These are phyloP conservation scores for Aphrophora alni DNA, from an alignment of 2,888 invertebrate genomes.

Conservation along the genomic window DNA sequence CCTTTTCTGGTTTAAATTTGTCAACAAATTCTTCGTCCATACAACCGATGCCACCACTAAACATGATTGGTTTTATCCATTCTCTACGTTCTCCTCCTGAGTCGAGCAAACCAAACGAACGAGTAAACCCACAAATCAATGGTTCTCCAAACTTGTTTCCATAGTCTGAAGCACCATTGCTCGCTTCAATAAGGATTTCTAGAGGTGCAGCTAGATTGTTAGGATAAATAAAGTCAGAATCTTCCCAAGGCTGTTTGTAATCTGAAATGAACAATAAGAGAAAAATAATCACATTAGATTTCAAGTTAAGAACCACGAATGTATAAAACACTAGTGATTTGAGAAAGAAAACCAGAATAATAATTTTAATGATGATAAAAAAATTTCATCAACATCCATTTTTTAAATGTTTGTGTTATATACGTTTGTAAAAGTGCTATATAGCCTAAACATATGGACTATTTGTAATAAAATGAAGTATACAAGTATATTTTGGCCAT, in stretches of 20 bases:
- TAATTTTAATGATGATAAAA: too few species aligned
- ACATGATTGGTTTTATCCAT: constrained; percentile 99
- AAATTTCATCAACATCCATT: too few species aligned
- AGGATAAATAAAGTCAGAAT: constrained; percentile 75
- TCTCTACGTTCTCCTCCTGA: constrained; percentile 75
- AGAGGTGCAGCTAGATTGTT: constrained; percentile 88
- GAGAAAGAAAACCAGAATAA: too few species aligned
- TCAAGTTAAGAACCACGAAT: too few species aligned
- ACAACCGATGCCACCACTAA: constrained; percentile 93
- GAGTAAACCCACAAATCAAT: constrained; percentile 86
- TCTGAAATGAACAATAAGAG: constrained; percentile 60
- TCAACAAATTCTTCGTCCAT: constrained; percentile 83
- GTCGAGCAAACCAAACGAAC: constrained; percentile 84
- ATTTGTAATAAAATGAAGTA: too few species aligned
- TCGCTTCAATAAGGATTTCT: constrained; percentile 92
- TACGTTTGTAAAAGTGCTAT: too few species aligned
- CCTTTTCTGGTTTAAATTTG: constrained; percentile 77
- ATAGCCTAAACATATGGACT: too few species aligned
- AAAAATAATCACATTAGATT: background rate
- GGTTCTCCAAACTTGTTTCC: constrained; percentile 99
- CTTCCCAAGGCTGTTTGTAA: constrained; percentile 89
- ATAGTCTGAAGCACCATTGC: constrained; percentile 98
- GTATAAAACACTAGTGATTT: too few species aligned
- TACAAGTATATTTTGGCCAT: too few species aligned
- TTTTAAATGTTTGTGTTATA: too few species aligned